Base-by-base conservation (phyloP, 92 coral and sea anemone species). In the Parazoanthus swiftii region DNA sequence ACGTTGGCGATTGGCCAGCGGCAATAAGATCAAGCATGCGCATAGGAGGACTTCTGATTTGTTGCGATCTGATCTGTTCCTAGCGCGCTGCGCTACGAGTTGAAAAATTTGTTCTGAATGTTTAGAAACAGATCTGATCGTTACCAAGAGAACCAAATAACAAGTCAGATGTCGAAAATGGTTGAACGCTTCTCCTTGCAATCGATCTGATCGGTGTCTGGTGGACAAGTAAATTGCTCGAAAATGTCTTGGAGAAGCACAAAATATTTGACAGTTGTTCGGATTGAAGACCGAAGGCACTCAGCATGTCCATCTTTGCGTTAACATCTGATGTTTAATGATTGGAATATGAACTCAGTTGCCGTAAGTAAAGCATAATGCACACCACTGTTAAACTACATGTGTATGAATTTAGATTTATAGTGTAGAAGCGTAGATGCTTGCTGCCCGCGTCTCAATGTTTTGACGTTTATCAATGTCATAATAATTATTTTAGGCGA, bases 71-170 rank as follows among this genome's bases (percentile, higher is more conserved):
- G 9, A 6, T 6, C 5, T 46, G 1, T 44, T 44, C 8, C 50
- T 5, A 48, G 51, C 51, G 1, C 42, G 42, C 3, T 39, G 51
- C 11, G 51, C 9, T 48, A 48, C 33, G 33, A 0, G 33, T 29
- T 29, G 33, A 29, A 7, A 7, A 48, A 7, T 54, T 54, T 15
- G 3, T 15, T 13, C 16, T 46, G 6, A 26, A 50, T 42, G 26
- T 78, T 46, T 79, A 29, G 33, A 29, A 29, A 29, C 50, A n/a
- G 6, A 76, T 39, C 33, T 1, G 25, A 74, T 76, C 16, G 80
- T 76, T 36, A 42, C 80, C 80, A 76, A 39, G 80, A 76, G 80
- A 42, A 76, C 80, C 26, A 76, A 76, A 39, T 14, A 76, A 42
- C n/a, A n/a, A 8, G 39, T 76, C 23, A 8, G n/a, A 76, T 74